Base-by-base conservation (phyloP, 2,113 vertebrate species). In the Myocastor coypus region DNA sequence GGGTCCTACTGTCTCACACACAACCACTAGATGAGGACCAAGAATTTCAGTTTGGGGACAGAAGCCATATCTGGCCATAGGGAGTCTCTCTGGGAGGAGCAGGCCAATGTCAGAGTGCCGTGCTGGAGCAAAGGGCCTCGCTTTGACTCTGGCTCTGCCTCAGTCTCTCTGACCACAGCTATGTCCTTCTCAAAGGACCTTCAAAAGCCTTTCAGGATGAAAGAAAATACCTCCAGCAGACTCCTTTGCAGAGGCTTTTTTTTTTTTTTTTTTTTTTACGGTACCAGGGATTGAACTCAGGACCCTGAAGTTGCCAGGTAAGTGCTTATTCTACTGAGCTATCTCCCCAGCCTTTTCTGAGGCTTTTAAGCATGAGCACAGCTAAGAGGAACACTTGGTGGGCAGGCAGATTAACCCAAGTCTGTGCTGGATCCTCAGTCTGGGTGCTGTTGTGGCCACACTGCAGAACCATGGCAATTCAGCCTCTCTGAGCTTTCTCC, bases 241-340 rank as follows among this genome's bases (percentile, higher is more conserved):
- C 26, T 85, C 63, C 84, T 89, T 83, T 71, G 73, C n/a, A 86
- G 86, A 68, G 85, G 69, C 55, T 90, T 61, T 78, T 42, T 46
- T 46, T 46, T 46, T 46, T 5, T 46, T 90, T 61, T 78, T 42
- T 46, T 46, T 46, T 46, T 46, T 5, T 46, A 8, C 8, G 46
- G 46, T 46, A 46, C 46, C 46, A 46, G 46, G 46, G 46, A 46
- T 46, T 46, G 46, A 46, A 46, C 46, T 46, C 46, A 46, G 46
- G 46, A 46, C 46, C 46, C 46, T 46, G 46, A 4, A 8, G 46
- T 46, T 46, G 46, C 46, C 46, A 46, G 46, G 46, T 8, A 46
- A 46, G 46, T 5, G 8, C 46, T 46, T 46, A 46, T 46, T 46
- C 46, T 46, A 46, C 46, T 46, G 46, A 46, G 46, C 46, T 46